Conservation (phyloP, 2,113 vertebrate genomes). For the Cyphomyrus discorhynchus region DNA sequence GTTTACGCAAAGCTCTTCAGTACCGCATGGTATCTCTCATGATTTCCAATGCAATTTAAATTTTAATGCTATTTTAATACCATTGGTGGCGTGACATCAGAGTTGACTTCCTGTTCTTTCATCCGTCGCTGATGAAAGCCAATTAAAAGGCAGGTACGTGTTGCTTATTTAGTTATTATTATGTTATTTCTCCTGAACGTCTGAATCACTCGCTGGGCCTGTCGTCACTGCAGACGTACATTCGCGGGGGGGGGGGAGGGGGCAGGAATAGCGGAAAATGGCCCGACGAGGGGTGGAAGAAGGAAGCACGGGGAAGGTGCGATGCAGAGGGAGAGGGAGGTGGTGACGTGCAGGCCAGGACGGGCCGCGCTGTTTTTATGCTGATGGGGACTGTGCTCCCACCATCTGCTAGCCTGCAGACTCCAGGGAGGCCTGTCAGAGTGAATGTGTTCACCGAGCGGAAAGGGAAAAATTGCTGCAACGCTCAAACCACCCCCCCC, state of each 20-base stretch:
- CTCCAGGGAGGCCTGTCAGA: slow-evolving; percentile 38
- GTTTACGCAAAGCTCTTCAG: background rate
- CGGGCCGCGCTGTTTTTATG: slow-evolving; percentile 21
- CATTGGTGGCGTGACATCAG: background rate
- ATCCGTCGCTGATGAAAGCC: background rate
- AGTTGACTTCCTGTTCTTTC: background rate
- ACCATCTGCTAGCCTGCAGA: slow-evolving; percentile 40
- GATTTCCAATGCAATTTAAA: background rate
- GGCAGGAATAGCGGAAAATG: background rate
- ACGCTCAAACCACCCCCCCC: background rate
- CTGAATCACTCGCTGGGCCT: background rate
- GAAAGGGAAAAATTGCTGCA: slow-evolving; percentile 32
- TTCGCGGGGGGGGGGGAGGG: rapidly evolving
- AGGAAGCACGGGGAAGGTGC: background rate
- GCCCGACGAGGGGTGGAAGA: background rate
- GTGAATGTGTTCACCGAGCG: slow-evolving; percentile 41
- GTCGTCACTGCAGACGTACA: background rate
- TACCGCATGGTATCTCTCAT: no score
- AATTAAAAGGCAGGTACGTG: background rate
- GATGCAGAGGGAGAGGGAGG: slow-evolving; percentile 17
- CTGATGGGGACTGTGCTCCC: slow-evolving; percentile 38
- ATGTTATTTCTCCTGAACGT: background rate
- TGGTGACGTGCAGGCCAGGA: background rate
- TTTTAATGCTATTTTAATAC: background rate
- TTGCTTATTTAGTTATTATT: background rate